These are phyloP conservation scores for Brachyhypopomus occidentalis DNA, from an alignment of 2,113 vertebrate species.

Conservation along the genomic window DNA sequence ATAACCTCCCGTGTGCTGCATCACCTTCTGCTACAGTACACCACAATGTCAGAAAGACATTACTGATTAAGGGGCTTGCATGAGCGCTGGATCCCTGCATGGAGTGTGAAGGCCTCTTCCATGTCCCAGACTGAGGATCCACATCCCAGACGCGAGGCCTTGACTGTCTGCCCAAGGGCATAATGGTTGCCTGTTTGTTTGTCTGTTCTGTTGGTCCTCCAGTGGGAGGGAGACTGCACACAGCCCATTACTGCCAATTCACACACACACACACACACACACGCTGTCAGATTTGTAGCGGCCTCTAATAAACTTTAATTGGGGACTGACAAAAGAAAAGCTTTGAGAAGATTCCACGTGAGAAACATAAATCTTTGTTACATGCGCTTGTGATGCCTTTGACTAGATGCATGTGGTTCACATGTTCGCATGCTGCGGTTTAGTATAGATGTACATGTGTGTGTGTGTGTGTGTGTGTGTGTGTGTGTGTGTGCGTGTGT, in stretches of 20 bases:
- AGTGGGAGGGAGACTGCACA: background rate
- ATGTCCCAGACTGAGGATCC: no score
- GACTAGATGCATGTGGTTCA: no score
- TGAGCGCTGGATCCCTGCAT: background rate
- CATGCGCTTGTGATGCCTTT: no score
- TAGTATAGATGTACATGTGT: background rate
- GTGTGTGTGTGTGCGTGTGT: no score
- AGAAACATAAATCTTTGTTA: background rate
- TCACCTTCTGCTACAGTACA: background rate
- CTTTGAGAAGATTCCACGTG: background rate
- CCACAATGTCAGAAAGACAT: background rate
- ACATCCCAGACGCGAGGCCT: background rate
- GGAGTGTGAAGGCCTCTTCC: background rate
- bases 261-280: conserved; percentile 10
- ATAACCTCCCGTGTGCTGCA: no score
- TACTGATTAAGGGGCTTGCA: background rate
- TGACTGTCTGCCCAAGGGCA: background rate
- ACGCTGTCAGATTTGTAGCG: background rate
- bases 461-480: no score
- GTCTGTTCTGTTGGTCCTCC: background rate
- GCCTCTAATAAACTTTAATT: background rate
- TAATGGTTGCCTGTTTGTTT: background rate
- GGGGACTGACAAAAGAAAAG: background rate
- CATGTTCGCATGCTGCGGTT: background rate
- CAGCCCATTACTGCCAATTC: conserved; percentile 9